Conservation (phyloP, 1,140 invertebrate species). For the Heliconius hewitsoni region DNA sequence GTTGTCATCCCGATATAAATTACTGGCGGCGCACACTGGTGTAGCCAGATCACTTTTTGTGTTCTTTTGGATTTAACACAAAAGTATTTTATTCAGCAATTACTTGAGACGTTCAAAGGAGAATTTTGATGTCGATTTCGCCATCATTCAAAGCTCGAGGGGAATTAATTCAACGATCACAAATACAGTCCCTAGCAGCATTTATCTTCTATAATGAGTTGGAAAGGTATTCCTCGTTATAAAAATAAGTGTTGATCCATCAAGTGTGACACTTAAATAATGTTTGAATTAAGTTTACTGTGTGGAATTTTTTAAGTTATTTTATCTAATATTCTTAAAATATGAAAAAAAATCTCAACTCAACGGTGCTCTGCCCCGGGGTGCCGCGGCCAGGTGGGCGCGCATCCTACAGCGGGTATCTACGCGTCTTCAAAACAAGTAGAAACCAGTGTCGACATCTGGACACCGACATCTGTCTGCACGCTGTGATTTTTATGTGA, state of each 20-base stretch:
- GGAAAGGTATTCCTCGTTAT: conserved; percentile 37
- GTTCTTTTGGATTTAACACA: conserved; percentile 73
- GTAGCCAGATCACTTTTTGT: conserved; percentile 67
- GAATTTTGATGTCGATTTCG: conserved; percentile 80
- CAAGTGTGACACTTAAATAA: conserved; percentile 22
- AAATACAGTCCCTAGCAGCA: conserved; percentile 52
- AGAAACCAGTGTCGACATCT: conserved; percentile 50
- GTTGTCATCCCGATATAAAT: conserved; percentile 80
- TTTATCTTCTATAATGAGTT: conserved; percentile 70
- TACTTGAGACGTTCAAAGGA: conserved; percentile 75
- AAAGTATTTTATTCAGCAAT: conserved; percentile 80
- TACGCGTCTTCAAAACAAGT: conserved; percentile 52
- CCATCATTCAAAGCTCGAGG: conserved; percentile 73
- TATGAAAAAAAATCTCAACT: conserved; percentile 24
- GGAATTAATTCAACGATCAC: conserved; percentile 70
- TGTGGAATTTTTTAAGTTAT: neutral
- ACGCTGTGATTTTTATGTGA: conserved; percentile 66
- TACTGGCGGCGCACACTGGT: conserved; percentile 55
- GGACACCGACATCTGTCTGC: conserved; percentile 55
- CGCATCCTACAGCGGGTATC: conserved; percentile 47
- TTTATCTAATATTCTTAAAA: neutral
- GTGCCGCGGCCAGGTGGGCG: conserved; percentile 57
- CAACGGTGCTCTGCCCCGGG: conserved; percentile 54
- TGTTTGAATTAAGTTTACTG: neutral
- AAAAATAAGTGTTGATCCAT: conserved; percentile 29